Evolutionary conservation across 2,797 vertebrate species (phyloP), one percentile per base, ranked within the genome.

Genomic region (Anniella stebbinsi): DNA sequence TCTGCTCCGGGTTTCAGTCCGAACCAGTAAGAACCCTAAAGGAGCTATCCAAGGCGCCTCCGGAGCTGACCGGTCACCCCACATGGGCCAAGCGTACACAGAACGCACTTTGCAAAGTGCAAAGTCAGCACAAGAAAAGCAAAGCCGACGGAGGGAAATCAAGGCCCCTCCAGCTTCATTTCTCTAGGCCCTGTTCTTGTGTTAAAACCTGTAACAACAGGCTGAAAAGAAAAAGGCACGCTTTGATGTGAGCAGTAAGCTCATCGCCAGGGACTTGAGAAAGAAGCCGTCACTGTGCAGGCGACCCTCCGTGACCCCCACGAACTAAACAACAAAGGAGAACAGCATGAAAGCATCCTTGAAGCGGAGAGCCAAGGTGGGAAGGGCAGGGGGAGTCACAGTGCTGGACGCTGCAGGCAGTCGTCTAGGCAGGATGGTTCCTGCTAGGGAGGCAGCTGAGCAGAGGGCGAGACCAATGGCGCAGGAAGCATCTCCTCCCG

Each of bases 361-460:
- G 54, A 36, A 36, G 36, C 4, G 12, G 77, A 13, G 70, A 45
- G 38, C 54, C 57, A 28, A 28, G 0, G 15, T 33, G 33, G 72
- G 2, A 13, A 63, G 13, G 15, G 23, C 23, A 63, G 0, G 0
- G 2, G 33, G 23, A 82, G 36, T 83, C 60, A 30, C 3, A 60
- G 70, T 7, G 12, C 17, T 18, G 54, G 2, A 15, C 30, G 51
- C 54, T 28, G 48, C 77, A 7, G 2, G 33, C 12, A 30, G 23
- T 1, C 0, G 0, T n/a, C n/a, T 67, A 36, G 63, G 6, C 25
- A 30, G 17, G 38, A n/a, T 5, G 0, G 10, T 0, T 73, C 6
- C 63, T 1, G 54, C 1, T 38, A 67, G 8, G 0, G 0, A 66
- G 78, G 36, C 30, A 77, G 38, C 0, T 0, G n/a, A 67, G 18